Conservation (phyloP, 2,797 vertebrate species). For the Rhinella marina region DNA sequence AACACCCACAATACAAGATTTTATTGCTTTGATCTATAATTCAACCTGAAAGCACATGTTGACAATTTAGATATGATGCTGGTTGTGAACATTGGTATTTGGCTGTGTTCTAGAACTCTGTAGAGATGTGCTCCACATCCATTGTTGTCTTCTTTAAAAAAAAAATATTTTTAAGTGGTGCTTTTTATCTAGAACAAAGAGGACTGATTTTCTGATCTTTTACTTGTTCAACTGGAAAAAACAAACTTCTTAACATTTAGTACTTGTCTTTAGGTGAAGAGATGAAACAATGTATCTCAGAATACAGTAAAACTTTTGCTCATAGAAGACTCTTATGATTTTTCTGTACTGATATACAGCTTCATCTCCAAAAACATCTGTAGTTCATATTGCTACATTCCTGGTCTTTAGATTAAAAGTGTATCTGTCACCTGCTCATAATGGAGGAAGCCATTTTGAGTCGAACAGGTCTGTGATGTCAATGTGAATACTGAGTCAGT, state of each 20-base stretch:
- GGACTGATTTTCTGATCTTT: constrained; percentile 28
- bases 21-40: background rate
- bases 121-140: background rate
- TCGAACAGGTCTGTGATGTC: background rate
- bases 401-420: background rate
- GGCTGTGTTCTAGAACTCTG: constrained; percentile 12
- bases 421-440: background rate
- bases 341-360: background rate
- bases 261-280: background rate
- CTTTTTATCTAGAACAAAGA: constrained; percentile 24
- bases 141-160: background rate
- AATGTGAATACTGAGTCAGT: background rate
- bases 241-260: constrained; percentile 1
- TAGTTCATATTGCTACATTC: constrained; percentile 9
- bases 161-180: constrained; percentile 25
- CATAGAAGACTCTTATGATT: background rate
- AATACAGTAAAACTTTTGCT: background rate
- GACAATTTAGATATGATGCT: background rate
- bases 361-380: constrained; percentile 17
- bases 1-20: background rate
- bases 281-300: background rate
- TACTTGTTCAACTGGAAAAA: background rate
- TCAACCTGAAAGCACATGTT: background rate
- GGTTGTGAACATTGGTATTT: background rate
- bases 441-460: constrained; percentile 10